These are phyloP conservation scores for Galleria mellonella DNA, from an alignment of 1,140 invertebrate species.

Conservation along the genomic window DNA sequence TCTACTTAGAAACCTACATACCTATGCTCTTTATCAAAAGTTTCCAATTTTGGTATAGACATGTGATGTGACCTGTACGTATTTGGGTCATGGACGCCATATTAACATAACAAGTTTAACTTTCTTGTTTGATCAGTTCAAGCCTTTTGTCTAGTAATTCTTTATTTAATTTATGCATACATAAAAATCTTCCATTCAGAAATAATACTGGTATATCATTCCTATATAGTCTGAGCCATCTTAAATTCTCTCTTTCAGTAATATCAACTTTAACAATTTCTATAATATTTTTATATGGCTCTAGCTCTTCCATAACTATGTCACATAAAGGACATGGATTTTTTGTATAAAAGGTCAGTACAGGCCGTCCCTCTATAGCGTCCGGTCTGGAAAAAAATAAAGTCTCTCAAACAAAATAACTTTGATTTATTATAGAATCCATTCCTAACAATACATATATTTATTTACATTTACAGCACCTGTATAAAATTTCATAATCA, in stretches of 20 bases:
- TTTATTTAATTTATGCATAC: constrained; percentile 85
- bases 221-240: constrained; percentile 84
- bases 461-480: no score
- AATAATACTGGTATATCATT: constrained; percentile 92
- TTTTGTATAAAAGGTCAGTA: constrained; percentile 88
- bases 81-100: no score
- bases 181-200: constrained; percentile 87
- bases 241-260: constrained; percentile 80
- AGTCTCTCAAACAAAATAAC: constrained; percentile 14
- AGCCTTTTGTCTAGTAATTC: constrained; percentile 45
- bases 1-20: no score
- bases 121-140: constrained; percentile 37
- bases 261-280: constrained; percentile 86
- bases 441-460: no score
- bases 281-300: constrained; percentile 76
- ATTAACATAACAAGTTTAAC: not conserved
- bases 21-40: no score
- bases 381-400: constrained; percentile 50
- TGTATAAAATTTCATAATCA: no score
- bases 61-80: no score
- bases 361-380: constrained; percentile 44
- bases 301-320: constrained; percentile 81
- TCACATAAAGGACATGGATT: constrained; percentile 88
- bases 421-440: no score
- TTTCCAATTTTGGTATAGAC: no score